Conservation (phyloP, 2,888 invertebrate genomes). For the Spodoptera littoralis region DNA sequence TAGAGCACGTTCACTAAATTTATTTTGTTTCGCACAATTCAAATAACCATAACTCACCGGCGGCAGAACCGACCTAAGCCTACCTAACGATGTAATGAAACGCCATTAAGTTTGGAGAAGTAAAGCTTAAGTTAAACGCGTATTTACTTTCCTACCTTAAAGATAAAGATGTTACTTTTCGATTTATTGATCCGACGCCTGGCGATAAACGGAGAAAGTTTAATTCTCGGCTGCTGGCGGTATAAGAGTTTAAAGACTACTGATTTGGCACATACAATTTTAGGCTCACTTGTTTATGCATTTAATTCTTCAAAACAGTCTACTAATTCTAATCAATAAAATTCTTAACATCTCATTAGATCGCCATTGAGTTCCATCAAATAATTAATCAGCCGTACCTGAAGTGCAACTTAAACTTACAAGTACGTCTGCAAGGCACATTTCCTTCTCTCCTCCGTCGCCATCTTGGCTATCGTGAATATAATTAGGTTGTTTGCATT, state of each 20-base stretch:
- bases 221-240: conserved; percentile 41
- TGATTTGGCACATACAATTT: neutral
- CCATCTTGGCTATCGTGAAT: conserved; percentile 78
- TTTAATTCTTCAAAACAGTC: conserved; percentile 1
- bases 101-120: conserved; percentile 82
- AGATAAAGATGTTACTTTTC: conserved; percentile 85
- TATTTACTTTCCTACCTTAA: conserved; percentile 78
- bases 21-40: conserved; percentile 89
- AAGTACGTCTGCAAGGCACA: conserved; percentile 58
- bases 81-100: conserved; percentile 89
- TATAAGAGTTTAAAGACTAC: conserved; percentile 6
- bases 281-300: neutral
- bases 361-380: conserved; percentile 52
- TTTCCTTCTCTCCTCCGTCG: conserved; percentile 58
- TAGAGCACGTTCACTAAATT: conserved; percentile 89
- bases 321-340: conserved; percentile 7
- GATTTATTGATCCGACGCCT: conserved; percentile 81
- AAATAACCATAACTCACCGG: conserved; percentile 88
- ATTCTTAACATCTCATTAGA: conserved; percentile 15
- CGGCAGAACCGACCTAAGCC: conserved; percentile 80
- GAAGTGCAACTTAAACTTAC: conserved; percentile 57
- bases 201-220: conserved; percentile 67
- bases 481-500: conserved; percentile 88
- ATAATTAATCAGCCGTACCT: conserved; percentile 67
- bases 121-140: conserved; percentile 80